A percentile compares a stretch with the other conserved stretches of the same genome.
Evolutionary conservation across 2,113 vertebrate genomes (phyloP).

Genomic region (Crotalus viridis): DNA sequence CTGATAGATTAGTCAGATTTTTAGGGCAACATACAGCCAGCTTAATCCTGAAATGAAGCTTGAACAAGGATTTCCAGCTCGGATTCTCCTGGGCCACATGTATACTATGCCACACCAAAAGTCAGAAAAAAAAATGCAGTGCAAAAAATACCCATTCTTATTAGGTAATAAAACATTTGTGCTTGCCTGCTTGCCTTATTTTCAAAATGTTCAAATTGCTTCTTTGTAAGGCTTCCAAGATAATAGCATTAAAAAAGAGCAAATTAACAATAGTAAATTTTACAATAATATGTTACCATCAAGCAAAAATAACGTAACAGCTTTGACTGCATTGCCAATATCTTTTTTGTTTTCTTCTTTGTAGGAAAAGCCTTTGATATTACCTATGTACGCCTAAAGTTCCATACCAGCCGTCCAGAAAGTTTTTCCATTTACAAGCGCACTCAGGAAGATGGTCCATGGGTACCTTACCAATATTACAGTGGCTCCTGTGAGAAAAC

Average conservation of each 20-base stretch:
- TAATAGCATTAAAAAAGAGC: background rate
- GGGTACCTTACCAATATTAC: conserved; percentile 97
- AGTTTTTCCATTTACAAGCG: conserved; percentile 97
- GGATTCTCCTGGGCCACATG: background rate
- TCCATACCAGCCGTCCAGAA: conserved; percentile 96
- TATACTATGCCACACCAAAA: background rate
- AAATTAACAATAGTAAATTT: background rate
- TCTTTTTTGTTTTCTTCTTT: conserved; percentile 4
- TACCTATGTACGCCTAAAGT: conserved; percentile 94
- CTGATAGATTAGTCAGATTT: background rate
- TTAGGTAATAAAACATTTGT: background rate
- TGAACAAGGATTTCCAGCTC: background rate
- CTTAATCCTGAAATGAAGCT: background rate
- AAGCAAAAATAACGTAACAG: background rate
- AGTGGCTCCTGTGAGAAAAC: conserved; percentile 96
- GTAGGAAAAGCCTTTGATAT: conserved; percentile 96
- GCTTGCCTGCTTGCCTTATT: background rate
- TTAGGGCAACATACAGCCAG: background rate
- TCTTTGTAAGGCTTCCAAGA: background rate
- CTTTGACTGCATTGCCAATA: background rate
- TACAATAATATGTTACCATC: background rate
- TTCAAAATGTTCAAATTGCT: background rate
- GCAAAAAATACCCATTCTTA: background rate
- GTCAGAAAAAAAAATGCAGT: too few relatives aligned
- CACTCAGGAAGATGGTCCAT: conserved; percentile 77